phyloP scores from a whole-genome alignment of 2,113 vertebrate genomes.

The Egretta garzetta region DNA sequence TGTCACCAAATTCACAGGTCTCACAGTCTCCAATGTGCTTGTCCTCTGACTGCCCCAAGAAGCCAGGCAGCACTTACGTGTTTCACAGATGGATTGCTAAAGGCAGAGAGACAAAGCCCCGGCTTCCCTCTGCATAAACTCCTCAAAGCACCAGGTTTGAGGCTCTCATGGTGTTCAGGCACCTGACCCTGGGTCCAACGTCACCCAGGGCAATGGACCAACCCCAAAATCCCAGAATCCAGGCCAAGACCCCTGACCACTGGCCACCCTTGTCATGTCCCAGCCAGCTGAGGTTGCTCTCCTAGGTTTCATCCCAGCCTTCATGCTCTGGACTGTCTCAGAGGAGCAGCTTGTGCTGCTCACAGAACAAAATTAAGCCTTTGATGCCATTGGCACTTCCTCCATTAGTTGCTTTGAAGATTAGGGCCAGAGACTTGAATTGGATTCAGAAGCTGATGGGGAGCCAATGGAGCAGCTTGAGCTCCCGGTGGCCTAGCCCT shows the following conservation, averaged over 20 bases:
- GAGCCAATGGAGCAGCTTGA: constrained; percentile 43
- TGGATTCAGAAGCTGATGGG: constrained; percentile 18
- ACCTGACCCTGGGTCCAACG: neutral
- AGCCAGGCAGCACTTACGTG: neutral
- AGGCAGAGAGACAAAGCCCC: neutral
- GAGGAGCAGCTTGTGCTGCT: neutral
- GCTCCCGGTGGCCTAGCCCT: neutral
- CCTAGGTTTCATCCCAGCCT: neutral
- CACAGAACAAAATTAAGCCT: constrained; percentile 27
- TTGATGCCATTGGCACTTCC: constrained; percentile 42
- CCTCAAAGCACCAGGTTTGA: neutral
- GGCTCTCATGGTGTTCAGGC: neutral
- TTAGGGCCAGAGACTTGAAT: neutral
- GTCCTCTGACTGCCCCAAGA: neutral
- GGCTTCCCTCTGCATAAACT: neutral
- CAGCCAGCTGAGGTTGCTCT: neutral
- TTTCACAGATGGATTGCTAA: neutral
- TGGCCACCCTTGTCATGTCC: neutral
- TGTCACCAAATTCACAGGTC: neutral
- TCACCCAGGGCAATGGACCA: neutral
- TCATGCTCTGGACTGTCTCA: neutral
- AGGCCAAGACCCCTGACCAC: neutral
- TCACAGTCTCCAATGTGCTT: neutral
- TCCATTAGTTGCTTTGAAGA: constrained; percentile 55
- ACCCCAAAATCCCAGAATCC: neutral